Evolutionary conservation across 2,797 vertebrate genomes (phyloP).

Genomic region (Mycteria americana): DNA sequence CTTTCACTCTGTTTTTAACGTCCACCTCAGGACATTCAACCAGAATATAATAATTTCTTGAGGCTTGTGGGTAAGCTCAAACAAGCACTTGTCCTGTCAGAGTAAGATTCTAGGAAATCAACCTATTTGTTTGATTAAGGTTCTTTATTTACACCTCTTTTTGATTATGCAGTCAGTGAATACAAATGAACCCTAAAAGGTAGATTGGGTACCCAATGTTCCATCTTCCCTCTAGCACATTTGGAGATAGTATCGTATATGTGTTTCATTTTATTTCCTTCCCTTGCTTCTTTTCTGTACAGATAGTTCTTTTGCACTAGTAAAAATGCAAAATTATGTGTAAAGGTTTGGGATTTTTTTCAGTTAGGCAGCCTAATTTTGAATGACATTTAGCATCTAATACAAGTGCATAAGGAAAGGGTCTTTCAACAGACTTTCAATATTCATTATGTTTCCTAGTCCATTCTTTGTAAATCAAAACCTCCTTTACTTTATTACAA

Average conservation of each 20-base stretch:
- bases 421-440: background rate
- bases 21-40: background rate
- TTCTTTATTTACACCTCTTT: background rate
- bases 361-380: background rate
- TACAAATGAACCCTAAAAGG: background rate
- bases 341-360: background rate
- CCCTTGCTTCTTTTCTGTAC: background rate
- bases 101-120: background rate
- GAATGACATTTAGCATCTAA: background rate
- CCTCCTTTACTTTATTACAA: background rate
- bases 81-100: background rate
- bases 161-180: background rate
- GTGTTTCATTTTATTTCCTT: background rate
- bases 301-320: background rate
- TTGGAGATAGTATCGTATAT: background rate
- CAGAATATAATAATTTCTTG: background rate
- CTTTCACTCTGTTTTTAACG: background rate
- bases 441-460: background rate
- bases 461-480: background rate
- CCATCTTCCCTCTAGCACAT: background rate
- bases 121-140: background rate
- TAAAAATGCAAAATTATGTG: background rate
- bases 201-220: background rate
- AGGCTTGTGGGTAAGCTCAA: background rate
- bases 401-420: background rate